Evolutionary conservation across 2,888 invertebrate species (phyloP), one percentile per base, ranked within the genome.

Genomic region (Alentia gelatinosa): DNA sequence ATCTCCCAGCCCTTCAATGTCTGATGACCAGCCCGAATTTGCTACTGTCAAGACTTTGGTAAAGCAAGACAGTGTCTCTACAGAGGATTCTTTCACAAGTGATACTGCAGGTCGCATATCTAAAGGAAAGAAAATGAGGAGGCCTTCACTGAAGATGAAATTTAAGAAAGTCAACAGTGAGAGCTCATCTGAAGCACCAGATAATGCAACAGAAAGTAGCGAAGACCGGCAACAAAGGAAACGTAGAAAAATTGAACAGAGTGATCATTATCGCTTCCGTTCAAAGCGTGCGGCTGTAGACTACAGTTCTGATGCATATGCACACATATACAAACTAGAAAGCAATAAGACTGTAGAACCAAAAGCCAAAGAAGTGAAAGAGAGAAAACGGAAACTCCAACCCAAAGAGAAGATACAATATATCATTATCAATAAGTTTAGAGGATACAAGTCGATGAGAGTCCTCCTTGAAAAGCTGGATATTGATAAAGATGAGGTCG

Each of bases 371-470:
- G 26, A 30, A 37, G 47, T 39, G 12, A 79, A 40, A 35, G 26
- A 90, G 37, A 75, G 42, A 50, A 40, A 50, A 47, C 40, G 90
- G 83, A 90, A 83, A 50, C 30, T 42, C 1, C 40, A 90, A 47
- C 40, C 89, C 40, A 89, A 74, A 40, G 39, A 35, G n/a, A 26
- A 35, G n/a, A 74, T 89, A 5, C 79, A 90, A n/a, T 90, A 90
- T 37, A 90, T 90, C 12, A 90, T 90, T n/a, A 79, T 90, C 30
- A 90, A 90, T 37, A 79, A 50, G 35, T 94, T 95, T 90, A 94
- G 94, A 93, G 95, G 94, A 37, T 92, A 93, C 90, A 94, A 93
- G 89, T 92, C 93, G 83, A 94, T 95, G 94, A 91, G 93, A 84
- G 94, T 95, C 30, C 93, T 93, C n/a, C 88, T 95, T 9, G 91